Evolutionary conservation across 1,140 invertebrate species (phyloP).

Genomic region (Calliopsis andreniformis): DNA sequence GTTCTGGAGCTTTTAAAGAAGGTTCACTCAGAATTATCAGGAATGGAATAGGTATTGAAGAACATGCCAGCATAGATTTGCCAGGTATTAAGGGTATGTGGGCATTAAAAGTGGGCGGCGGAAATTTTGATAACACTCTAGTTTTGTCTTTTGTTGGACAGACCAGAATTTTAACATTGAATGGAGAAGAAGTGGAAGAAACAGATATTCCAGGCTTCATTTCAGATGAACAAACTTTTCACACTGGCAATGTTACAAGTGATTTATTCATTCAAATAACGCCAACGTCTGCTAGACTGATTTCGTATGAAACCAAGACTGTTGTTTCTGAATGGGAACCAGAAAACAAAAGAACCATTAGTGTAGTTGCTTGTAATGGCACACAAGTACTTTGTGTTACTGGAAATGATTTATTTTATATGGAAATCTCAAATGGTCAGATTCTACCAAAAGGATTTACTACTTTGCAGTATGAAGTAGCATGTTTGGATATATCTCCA

Average conservation of each 20-base stretch:
- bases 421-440: constrained; percentile 88
- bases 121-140: constrained; percentile 91
- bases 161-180: constrained; percentile 93
- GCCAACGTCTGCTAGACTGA: constrained; percentile 86
- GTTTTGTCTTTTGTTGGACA: constrained; percentile 97
- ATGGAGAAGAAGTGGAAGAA: constrained; percentile 98
- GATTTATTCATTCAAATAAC: constrained; percentile 93
- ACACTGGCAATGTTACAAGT: constrained; percentile 93
- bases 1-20: constrained; percentile 98
- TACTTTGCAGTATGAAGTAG: constrained; percentile 95
- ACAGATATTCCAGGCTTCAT: constrained; percentile 95
- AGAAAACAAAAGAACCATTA: constrained; percentile 88
- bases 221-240: constrained; percentile 95
- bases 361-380: constrained; percentile 93
- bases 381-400: constrained; percentile 94
- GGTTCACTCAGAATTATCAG: constrained; percentile 98
- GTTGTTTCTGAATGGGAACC: constrained; percentile 91
- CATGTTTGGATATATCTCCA: constrained; percentile 97
- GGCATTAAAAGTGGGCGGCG: constrained; percentile 90
- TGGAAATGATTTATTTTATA: constrained; percentile 93
- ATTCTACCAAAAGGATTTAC: constrained; percentile 86
- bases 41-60: constrained; percentile 98
- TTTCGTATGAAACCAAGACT: constrained; percentile 85
- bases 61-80: constrained; percentile 98
- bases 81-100: constrained; percentile 98